Base-by-base conservation (phyloP, 2,888 invertebrate genomes). In the Gnatocerus cornutus region DNA sequence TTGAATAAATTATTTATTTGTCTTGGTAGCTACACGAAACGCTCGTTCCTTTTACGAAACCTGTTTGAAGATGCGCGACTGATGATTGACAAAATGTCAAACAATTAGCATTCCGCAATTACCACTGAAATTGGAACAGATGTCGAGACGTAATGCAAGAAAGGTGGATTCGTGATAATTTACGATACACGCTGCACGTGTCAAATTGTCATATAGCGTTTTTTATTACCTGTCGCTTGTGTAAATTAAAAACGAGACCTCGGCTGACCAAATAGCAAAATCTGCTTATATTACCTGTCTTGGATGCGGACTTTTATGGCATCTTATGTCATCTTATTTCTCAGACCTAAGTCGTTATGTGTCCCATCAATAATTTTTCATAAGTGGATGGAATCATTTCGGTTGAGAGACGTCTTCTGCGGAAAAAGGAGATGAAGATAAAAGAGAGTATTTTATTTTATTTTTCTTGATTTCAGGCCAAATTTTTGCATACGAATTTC, bases 261-360 rank as follows among this genome's bases (percentile, higher is more conserved):
- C 21, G 1, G 29, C n/a, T 10, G 45, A 29, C 12, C 45, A 33
- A 59, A 59, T 46, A 59, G 59, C 59, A 33, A 59, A 59, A 59
- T 59, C 45, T 12, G 13, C 46, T 45, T 29, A 43, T 46, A 16
- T 59, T 29, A 59, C 14, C 45, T 59, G 59, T 59, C 59, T 29
- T 21, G 41, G 1, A 3, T 13, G 37, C 13, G 33, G 29, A 59
- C 59, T 29, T 59, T 59, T 59, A 59, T 46, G 59, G 16, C 59
- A 46, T 59, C 59, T 45, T 59, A 59, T 59, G 59, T 59, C 59
- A 59, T 59, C 59, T 59, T 59, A 59, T 59, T 43, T 58, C 45
- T 43, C 10, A 33, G 33, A 6, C 37, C 29, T 3, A 13, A 27
- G 59, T 27, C 59, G 43, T 59, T 59, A 46, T 29, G 8, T 33